These are phyloP conservation scores for Endomychus coccineus DNA, from an alignment of 2,888 invertebrate genomes.

Conservation along the genomic window DNA sequence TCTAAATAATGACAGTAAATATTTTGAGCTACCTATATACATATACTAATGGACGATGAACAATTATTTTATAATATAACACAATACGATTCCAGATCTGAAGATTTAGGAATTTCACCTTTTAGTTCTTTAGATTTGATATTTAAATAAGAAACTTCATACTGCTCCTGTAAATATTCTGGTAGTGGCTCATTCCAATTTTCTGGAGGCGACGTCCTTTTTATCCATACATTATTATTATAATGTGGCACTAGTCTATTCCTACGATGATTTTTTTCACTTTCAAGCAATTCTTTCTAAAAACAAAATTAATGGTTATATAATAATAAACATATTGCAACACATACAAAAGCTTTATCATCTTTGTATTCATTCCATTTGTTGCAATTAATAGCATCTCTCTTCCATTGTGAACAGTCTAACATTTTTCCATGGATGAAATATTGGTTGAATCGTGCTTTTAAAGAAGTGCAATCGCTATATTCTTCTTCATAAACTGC, in stretches of 20 bases:
- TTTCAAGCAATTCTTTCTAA: constrained; percentile 59
- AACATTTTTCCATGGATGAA: constrained; percentile 66
- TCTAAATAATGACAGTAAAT: no score
- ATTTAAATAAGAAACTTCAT: constrained; percentile 60
- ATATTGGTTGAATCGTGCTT: constrained; percentile 76
- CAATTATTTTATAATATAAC: no score
- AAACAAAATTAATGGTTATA: constrained; percentile 20
- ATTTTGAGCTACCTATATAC: no score
- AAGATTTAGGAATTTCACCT: constrained; percentile 35
- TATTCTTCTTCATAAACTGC: constrained; percentile 76
- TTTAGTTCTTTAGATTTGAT: constrained; percentile 56
- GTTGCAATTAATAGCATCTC: constrained; percentile 67
- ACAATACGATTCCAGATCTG: no score
- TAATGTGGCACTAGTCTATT: constrained; percentile 60
- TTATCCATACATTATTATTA: constrained; percentile 73
- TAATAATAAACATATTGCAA: constrained; percentile 15
- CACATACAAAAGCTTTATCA: constrained; percentile 59
- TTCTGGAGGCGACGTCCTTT: constrained; percentile 63
- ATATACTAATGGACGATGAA: constrained; percentile 21
- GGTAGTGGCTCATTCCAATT: constrained; percentile 80
- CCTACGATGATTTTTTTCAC: constrained; percentile 60
- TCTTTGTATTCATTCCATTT: constrained; percentile 58
- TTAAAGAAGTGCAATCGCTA: constrained; percentile 67
- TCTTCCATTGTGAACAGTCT: constrained; percentile 75
- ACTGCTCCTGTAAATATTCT: constrained; percentile 61